phyloP scores from a whole-genome alignment of 2,797 vertebrate species.

The Gastrophryne carolinensis region DNA sequence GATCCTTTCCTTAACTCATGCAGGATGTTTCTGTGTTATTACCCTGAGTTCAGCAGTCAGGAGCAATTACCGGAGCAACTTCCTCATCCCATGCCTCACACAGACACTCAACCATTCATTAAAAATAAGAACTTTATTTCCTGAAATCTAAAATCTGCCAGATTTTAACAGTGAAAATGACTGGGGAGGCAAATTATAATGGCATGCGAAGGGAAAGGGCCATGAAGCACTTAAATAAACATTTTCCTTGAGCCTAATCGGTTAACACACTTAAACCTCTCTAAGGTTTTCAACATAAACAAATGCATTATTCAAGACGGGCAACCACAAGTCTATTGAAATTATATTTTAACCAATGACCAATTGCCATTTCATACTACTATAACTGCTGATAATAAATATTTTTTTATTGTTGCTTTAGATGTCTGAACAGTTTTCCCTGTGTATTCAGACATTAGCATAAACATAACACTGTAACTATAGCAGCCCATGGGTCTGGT shows the following conservation, averaged over 20 bases:
- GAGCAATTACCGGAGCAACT: conserved; percentile 50
- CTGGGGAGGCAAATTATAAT: conserved; percentile 36
- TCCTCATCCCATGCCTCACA: conserved; percentile 47
- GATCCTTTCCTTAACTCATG: conserved; percentile 30
- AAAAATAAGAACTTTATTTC: conserved; percentile 50
- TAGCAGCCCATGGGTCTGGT: no score
- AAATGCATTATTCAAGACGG: neutral
- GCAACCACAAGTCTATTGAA: neutral
- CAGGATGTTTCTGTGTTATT: conserved; percentile 44
- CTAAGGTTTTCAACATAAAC: neutral
- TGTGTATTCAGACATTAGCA: no score
- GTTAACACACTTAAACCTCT: neutral
- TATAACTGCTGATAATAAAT: no score
- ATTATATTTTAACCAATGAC: no score
- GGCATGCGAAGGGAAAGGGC: conserved; percentile 3
- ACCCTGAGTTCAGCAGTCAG: conserved; percentile 47
- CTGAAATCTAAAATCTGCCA: conserved; percentile 48
- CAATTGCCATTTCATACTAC: no score
- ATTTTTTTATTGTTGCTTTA: no score
- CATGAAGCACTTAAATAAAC: neutral
- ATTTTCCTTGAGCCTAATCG: neutral
- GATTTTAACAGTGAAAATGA: conserved; percentile 36
- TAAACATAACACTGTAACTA: no score
- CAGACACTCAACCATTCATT: conserved; percentile 23
- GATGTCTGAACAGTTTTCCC: no score